A percentile compares a stretch with the other conserved stretches of the same genome.
Conservation (phyloP, 2,888 invertebrate genomes). For the Callosobruchus maculatus region DNA sequence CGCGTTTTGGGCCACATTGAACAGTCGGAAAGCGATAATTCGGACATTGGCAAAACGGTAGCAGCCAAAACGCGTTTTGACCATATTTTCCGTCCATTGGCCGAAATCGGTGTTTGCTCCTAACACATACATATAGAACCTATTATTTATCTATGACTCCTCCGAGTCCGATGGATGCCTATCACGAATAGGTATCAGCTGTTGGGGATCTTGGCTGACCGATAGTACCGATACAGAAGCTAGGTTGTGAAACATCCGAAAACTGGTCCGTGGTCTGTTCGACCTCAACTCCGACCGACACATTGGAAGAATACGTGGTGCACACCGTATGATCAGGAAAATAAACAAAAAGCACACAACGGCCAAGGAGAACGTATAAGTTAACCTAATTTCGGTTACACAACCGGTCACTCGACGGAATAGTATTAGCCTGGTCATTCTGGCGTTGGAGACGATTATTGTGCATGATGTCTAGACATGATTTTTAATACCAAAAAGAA, state of each 20-base stretch:
- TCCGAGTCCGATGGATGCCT: neutral
- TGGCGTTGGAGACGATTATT: neutral
- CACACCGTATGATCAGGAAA: neutral
- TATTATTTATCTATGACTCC: too few species aligned
- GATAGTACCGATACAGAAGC: too few species aligned
- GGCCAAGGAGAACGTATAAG: neutral
- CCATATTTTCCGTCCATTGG: too few species aligned
- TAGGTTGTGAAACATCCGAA: neutral
- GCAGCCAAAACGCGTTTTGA: too few species aligned
- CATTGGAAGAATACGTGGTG: neutral
- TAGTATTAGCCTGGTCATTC: neutral
- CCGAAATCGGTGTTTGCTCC: too few species aligned
- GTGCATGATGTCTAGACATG: too few species aligned
- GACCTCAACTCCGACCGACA: neutral
- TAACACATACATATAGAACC: neutral
- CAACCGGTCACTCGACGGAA: neutral
- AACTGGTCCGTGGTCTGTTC: neutral
- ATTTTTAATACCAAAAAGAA: too few species aligned
- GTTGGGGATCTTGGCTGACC: neutral
- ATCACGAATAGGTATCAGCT: neutral
- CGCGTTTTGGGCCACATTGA: too few species aligned
- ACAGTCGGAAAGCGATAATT: too few species aligned
- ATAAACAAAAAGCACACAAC: neutral
- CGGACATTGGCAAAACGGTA: too few species aligned
- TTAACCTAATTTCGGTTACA: neutral